These are phyloP conservation scores for Thripadectes ignobilis DNA, from an alignment of 2,797 vertebrate species.

Conservation along the genomic window DNA sequence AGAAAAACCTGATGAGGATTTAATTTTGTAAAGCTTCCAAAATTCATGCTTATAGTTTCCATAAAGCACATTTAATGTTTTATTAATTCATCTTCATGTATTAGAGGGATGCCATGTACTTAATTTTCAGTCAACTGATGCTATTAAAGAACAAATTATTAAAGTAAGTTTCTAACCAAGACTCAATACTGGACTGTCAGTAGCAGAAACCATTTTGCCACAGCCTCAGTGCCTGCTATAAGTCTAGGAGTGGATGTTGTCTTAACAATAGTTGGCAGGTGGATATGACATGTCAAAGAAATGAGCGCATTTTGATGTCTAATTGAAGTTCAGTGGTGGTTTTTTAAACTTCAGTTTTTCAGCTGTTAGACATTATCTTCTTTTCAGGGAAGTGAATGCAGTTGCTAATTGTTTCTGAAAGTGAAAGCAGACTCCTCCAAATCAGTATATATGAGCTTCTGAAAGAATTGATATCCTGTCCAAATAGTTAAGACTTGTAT, in stretches of 20 bases:
- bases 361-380: background rate
- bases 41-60: background rate
- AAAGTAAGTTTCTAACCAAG: background rate
- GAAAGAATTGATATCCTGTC: constrained; percentile 20
- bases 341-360: background rate
- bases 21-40: background rate
- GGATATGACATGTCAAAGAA: background rate
- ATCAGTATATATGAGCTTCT: background rate
- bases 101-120: background rate
- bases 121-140: background rate
- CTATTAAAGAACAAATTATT: background rate
- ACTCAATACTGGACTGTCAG: background rate
- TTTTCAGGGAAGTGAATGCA: background rate
- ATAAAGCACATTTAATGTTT: background rate
- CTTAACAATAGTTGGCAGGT: background rate
- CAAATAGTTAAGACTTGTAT: background rate
- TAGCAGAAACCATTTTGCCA: background rate
- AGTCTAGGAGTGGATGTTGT: background rate
- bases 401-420: constrained; percentile 45
- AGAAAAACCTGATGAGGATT: background rate
- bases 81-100: background rate
- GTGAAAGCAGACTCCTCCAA: constrained; percentile 16
- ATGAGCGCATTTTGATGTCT: background rate
- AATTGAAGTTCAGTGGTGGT: background rate
- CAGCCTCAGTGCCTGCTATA: background rate